Evolutionary conservation across 30 jellyfish, hydroid and myxozoan species (phyloP), one percentile per base, ranked within the genome.

Genomic region (Aurelia sp.): DNA sequence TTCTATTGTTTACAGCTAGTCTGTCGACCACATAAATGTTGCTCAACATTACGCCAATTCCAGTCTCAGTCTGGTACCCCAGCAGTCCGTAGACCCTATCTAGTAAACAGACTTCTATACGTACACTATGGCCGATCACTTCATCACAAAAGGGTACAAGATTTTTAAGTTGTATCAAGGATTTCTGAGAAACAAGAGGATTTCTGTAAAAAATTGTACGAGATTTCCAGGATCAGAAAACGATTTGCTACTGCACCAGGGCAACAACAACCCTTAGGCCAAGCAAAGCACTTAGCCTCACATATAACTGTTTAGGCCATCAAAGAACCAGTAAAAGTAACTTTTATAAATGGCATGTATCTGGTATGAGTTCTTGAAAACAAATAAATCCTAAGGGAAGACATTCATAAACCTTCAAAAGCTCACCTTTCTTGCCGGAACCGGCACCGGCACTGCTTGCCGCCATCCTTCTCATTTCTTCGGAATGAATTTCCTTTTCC

Each of bases 361-460:
- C 68, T 11, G 31, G 68, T 10, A 59, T 59, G 27, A 59, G 68
- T 59, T 6, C 24, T 11, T 59, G 68, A 11, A 59, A 59, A 11
- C 30, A 59, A 59, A 59, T 10, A 59, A 59, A 59, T 59, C 68
- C 27, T 59, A 59, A 21, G 1, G 68, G 6, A 59, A 59, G 13
- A 59, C 1, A 0, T 59, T 59, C 10, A 18, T 17, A 17, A 59
- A 59, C 6, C 68, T 4, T 59, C 13, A 3, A 59, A 59, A 3
- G 13, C 68, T 59, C 68, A 59, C 68, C 68, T 59, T 59, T 59
- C 68, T 59, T 59, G 15, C 6, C 68, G 68, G 13, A 59, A 59
- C 68, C 68, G 68, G 68, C 68, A 59, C 68, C n/a, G n/a, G n/a
- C n/a, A n/a, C n/a, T 59, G 68, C 68, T 59, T 59, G 68, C 68